phyloP scores from a whole-genome alignment of 2,888 invertebrate genomes.

The Schrankia costaestrigalis region DNA sequence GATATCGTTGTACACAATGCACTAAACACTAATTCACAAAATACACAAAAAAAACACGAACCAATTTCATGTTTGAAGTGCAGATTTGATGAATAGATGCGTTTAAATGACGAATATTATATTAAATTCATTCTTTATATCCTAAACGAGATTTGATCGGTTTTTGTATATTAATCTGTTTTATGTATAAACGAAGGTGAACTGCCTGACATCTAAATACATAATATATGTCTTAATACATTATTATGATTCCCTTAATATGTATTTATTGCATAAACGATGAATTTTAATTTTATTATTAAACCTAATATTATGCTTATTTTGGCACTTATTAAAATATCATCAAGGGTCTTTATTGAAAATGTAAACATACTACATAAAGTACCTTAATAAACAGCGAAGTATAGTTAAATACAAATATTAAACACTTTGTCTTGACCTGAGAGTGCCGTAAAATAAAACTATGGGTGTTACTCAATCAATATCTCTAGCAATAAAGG shows the following conservation, averaged over 20 bases:
- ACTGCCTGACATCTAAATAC: constrained; percentile 37
- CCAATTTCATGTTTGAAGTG: constrained; percentile 49
- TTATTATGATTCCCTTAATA: constrained; percentile 18
- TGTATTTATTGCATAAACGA: too few species aligned
- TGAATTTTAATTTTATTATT: too few species aligned
- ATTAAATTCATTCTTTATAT: constrained; percentile 41
- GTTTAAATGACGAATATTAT: constrained; percentile 35
- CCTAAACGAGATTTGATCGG: constrained; percentile 28
- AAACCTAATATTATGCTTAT: too few species aligned
- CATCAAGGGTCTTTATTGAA: too few species aligned
- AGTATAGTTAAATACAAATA: too few species aligned
- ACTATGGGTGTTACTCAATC: too few species aligned
- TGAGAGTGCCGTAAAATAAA: too few species aligned
- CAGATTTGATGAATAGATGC: constrained; percentile 30
- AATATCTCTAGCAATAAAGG: too few species aligned
- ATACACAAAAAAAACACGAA: constrained; percentile 32
- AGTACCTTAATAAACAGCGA: too few species aligned
- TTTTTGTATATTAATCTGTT: constrained; percentile 21
- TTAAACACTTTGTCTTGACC: too few species aligned
- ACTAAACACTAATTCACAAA: constrained; percentile 22
- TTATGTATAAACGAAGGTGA: constrained; percentile 46
- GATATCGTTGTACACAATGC: neutral
- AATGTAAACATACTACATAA: too few species aligned
- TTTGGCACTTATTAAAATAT: too few species aligned
- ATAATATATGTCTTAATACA: constrained; percentile 17